Evolutionary conservation across 2,113 vertebrate genomes (phyloP), one percentile per base, ranked within the genome.

Genomic region (Triplophysa rosa): DNA sequence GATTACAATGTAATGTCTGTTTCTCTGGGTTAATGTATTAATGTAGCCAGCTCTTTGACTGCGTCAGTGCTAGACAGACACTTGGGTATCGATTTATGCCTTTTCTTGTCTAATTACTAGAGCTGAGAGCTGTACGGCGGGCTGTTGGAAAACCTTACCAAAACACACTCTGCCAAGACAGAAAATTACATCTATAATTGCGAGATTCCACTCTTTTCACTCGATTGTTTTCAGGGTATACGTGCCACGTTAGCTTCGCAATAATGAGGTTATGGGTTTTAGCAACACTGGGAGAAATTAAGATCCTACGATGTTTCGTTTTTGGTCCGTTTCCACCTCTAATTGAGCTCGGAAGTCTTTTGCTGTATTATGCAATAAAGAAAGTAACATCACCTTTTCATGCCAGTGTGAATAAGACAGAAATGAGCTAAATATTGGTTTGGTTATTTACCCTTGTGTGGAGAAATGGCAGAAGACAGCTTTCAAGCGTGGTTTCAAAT

Each of bases 1-100:
- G 91, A 93, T 93, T 89, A 88, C 89, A 81, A 85, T 78, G 82
- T 89, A 89, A 92, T 88, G 89, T 91, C 84, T 89, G 80, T 85
- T 87, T 88, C 88, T 87, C 85, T 86, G 84, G 37, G 86, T 84
- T 67, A 83, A 88, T 82, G 45, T 88, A 83, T 88, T 90, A 89
- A 89, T 88, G 87, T 89, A 84, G 85, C 49, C 47, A 85, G 84
- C 83, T 86, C 81, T 84, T 88, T 82, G 74, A 88, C 83, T 87
- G 88, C 81, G 83, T 87, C 81, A 21, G 84, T 87, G 86, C 87
- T 86, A 87, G 84, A 88, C 86, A 61, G 84, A 88, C 90, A 86
- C 89, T 90, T 85, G 86, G 84, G 86, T 86, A 89, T 89, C 87
- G 89, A 92, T 92, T 91, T 86, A 91, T 89, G 77, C 84, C 81